Evolutionary conservation across 2,797 vertebrate species (phyloP), one percentile per base, ranked within the genome.

Genomic region (Lacerta viridis): DNA sequence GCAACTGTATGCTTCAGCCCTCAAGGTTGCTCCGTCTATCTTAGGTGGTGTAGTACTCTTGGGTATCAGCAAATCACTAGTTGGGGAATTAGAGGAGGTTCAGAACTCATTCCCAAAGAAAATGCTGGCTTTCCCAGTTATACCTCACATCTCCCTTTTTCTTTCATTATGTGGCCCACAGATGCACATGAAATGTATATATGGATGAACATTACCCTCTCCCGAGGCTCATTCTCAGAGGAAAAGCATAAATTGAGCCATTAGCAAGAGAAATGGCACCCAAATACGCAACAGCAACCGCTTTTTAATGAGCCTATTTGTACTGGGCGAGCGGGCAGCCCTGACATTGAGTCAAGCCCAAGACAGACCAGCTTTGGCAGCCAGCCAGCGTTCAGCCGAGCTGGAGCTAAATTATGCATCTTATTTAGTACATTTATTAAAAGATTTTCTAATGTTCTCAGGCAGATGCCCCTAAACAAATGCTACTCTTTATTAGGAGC

Each of bases 361-460:
- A 93, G 80, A 84, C 59, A 88, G 50, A 90, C 85, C 61, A 25
- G 74, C 75, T 71, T 72, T 96, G 95, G 94, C 90, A 94, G 68
- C 39, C 84, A 86, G 90, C 93, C 93, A 92, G 72, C 0, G 0
- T 88, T 88, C 89, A 90, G 83, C 83, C 88, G 80, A 88, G 88
- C 90, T 92, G 90, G 0, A 93, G 71, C 91, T 95, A 94, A 96
- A 95, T 96, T 96, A 95, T 96, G 90, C 93, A 94, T 96, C 92
- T 95, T 96, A 95, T 96, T 97, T 95, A 95, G 90, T 89, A 86
- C 87, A 94, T 96, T 96, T 97, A 93, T 96, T 97, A 96, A 95
- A 96, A 96, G 87, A 92, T 93, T 78, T 92, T 91, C 88, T 93
- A 93, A 93, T 83, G 86, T 94, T 96, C 94, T 80, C 80, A 93